Percentiles rank a stretch among this genome's conserved stretches.
Conservation (phyloP, 30 jellyfish, hydroid and myxozoan genomes). For the Hydra vulgaris region DNA sequence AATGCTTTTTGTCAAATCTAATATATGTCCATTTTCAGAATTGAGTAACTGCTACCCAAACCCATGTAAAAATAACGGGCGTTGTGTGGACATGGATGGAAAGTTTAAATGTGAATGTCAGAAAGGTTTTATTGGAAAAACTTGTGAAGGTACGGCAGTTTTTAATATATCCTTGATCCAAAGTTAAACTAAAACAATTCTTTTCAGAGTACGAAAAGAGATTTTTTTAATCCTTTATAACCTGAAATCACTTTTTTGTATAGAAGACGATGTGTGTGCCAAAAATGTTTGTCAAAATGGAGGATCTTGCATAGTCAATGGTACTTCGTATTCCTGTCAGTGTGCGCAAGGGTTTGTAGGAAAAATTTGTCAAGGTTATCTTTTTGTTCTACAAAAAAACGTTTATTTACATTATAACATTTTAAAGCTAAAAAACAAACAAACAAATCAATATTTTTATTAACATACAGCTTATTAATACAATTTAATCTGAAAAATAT, state of each 20-base stretch:
- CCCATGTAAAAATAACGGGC: slow-evolving; percentile 35
- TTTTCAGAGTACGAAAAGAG: no score
- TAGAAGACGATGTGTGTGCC: slow-evolving; percentile 3
- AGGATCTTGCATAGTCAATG: slow-evolving; percentile 15
- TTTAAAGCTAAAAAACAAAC: no score
- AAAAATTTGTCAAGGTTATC: slow-evolving; percentile 77
- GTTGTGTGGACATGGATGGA: slow-evolving; percentile 37
- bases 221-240: background rate
- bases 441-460: no score
- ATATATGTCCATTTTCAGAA: slow-evolving; percentile 15
- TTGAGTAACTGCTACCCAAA: slow-evolving; percentile 24
- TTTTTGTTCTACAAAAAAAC: no score
- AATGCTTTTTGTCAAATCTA: no score
- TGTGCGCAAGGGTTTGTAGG: slow-evolving; percentile 84
- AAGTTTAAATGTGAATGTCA: slow-evolving; percentile 58
- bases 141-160: slow-evolving; percentile 63
- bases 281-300: slow-evolving; percentile 17
- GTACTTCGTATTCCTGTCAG: slow-evolving; percentile 20
- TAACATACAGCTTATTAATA: no score
- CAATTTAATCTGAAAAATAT: no score
- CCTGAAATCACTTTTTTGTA: background rate
- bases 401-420: no score
- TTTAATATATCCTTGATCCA: no score
- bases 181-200: no score
- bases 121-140: slow-evolving; percentile 39